A percentile compares a stretch with the other conserved stretches of the same genome.
phyloP scores from a whole-genome alignment of 2,113 vertebrate species.

The Odocoileus hemionus region DNA sequence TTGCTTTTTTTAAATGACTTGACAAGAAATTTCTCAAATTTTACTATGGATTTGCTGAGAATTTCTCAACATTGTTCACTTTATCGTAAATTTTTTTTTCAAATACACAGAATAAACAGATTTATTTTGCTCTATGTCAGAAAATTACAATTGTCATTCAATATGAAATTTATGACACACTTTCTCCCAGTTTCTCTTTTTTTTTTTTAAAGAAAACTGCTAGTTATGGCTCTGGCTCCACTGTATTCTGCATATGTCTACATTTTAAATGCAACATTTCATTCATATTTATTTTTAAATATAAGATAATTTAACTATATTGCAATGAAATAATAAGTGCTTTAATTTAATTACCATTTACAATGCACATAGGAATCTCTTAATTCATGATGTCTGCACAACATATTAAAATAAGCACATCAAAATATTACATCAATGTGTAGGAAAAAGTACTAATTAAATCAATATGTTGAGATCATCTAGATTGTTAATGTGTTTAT shows the following conservation, averaged over 20 bases:
- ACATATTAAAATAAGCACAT: not conserved
- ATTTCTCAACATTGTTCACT: not conserved
- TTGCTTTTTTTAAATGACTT: not conserved
- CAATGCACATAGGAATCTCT: not conserved
- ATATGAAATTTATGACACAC: not conserved
- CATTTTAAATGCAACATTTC: not conserved
- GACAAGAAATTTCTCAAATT: not conserved
- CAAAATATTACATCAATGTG: not conserved
- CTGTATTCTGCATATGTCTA: not conserved
- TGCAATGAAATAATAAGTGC: not conserved
- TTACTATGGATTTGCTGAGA: not conserved
- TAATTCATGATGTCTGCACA: not conserved
- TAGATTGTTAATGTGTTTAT: not conserved
- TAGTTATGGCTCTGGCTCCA: not conserved
- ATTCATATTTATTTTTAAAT: not conserved
- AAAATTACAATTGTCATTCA: not conserved
- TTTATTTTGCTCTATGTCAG: not conserved
- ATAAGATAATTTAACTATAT: not conserved
- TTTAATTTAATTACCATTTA: not conserved
- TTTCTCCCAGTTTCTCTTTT: not conserved
- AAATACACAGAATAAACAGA: not conserved
- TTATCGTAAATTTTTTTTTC: not conserved
- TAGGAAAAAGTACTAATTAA: not conserved
- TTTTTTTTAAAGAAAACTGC: not conserved
- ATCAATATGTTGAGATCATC: not conserved